phyloP scores from a whole-genome alignment of 2,888 invertebrate genomes.

The Cantharis rustica region DNA sequence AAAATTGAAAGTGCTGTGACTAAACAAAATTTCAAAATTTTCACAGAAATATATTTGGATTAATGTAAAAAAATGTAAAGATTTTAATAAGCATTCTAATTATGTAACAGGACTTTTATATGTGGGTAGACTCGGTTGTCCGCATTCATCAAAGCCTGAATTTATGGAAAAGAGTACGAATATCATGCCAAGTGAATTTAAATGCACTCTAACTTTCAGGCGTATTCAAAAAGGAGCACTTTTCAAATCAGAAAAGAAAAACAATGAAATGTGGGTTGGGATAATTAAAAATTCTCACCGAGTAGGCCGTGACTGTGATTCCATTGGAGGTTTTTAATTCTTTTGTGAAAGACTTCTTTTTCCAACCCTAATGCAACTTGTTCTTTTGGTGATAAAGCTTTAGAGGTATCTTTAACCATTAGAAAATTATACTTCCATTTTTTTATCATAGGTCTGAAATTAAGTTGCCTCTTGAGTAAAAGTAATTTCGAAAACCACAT shows the following conservation, averaged over 20 bases:
- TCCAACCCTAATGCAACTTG: not conserved
- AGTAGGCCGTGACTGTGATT: slow-evolving; percentile 43
- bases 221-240: slow-evolving; percentile 46
- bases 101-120: not conserved
- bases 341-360: slow-evolving; percentile 19
- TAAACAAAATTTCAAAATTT: not conserved
- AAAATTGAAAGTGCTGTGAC: not conserved
- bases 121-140: slow-evolving; percentile 12
- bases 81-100: not conserved
- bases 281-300: slow-evolving; percentile 56
- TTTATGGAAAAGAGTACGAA: slow-evolving; percentile 23
- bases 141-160: slow-evolving; percentile 25
- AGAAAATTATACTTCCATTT: not conserved
- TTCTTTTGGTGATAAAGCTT: not conserved
- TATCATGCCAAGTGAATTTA: slow-evolving; percentile 44
- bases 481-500: not conserved
- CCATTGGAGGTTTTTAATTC: slow-evolving; percentile 44
- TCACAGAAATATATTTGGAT: not conserved
- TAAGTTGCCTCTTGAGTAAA: not conserved
- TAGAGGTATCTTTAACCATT: not conserved
- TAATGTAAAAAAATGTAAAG: not conserved
- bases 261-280: slow-evolving; percentile 55
- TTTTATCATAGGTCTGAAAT: not conserved
- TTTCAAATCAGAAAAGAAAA: slow-evolving; percentile 52
- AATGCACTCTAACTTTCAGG: slow-evolving; percentile 37